These are phyloP conservation scores for Macrobrachium nipponense DNA, from an alignment of 1,140 invertebrate genomes.

Conservation along the genomic window DNA sequence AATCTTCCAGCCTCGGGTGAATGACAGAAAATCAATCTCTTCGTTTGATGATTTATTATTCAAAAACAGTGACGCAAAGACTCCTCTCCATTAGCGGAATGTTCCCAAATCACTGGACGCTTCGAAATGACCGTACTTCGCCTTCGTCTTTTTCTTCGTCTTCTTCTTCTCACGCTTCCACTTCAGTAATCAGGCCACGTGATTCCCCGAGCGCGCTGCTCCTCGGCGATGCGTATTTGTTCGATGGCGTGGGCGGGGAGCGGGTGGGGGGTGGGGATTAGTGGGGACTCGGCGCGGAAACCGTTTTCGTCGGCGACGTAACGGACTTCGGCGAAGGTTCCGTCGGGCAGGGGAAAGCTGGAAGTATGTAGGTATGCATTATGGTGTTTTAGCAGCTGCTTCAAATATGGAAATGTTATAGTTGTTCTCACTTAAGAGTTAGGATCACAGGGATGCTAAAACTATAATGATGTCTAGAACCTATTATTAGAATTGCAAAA, in stretches of 20 bases:
- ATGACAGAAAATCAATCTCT: not conserved
- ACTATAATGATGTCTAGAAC: too few relatives aligned
- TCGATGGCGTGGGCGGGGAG: slow-evolving; percentile 31
- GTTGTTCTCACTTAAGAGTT: too few relatives aligned
- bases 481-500: too few relatives aligned
- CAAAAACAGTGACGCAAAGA: too few relatives aligned
- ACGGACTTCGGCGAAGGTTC: slow-evolving; percentile 4
- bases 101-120: not conserved
- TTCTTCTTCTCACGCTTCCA: not conserved
- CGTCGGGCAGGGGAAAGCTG: slow-evolving; percentile 32
- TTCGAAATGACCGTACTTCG: not conserved
- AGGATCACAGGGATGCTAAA: not conserved
- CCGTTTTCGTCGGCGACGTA: slow-evolving; percentile 41
- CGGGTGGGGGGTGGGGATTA: slow-evolving; percentile 29
- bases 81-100: too few relatives aligned
- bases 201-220: not conserved
- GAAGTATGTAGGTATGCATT: too few relatives aligned
- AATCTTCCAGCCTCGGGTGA: too few relatives aligned
- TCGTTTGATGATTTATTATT: not conserved
- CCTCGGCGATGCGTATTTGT: slow-evolving; percentile 30
- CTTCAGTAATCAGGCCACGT: not conserved
- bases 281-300: slow-evolving; percentile 40
- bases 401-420: not conserved
- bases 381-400: not conserved
- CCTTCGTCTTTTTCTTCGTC: not conserved